phyloP scores from a whole-genome alignment of 2,888 invertebrate genomes.

The Andrena minutula region DNA sequence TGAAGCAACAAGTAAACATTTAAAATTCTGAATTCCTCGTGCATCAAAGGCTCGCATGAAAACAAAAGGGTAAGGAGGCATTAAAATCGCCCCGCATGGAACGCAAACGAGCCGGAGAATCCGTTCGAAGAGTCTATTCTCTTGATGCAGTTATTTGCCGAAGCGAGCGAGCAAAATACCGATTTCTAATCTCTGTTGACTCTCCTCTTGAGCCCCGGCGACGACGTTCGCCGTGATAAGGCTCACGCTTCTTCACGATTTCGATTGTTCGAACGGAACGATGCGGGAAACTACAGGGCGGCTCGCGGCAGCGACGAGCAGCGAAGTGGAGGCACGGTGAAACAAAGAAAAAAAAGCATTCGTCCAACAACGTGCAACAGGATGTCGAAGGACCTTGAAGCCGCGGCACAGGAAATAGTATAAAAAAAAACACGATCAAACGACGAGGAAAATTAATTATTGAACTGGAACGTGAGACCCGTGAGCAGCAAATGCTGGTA shows the following conservation, averaged over 20 bases:
- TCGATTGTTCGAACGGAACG: slow-evolving; percentile 20
- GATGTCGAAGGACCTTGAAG: not conserved
- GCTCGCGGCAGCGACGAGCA: not conserved
- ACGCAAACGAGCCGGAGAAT: too few relatives aligned
- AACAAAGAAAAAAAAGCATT: too few relatives aligned
- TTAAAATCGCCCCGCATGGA: too few relatives aligned
- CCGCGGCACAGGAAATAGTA: not conserved
- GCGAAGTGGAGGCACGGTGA: too few relatives aligned
- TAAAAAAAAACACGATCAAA: not conserved
- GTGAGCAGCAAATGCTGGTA: not conserved
- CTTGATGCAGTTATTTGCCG: slow-evolving; percentile 19
- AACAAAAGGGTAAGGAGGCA: too few relatives aligned
- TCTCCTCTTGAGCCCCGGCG: slow-evolving; percentile 54
- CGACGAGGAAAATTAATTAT: slow-evolving; percentile 2
- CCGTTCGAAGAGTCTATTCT: not conserved
- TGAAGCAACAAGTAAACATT: too few relatives aligned
- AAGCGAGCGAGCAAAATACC: slow-evolving; percentile 52
- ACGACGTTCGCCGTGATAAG: slow-evolving; percentile 42
- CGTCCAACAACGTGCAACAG: not conserved
- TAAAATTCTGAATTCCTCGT: too few relatives aligned
- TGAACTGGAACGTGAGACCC: not conserved
- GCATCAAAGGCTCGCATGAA: too few relatives aligned
- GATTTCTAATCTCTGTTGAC: slow-evolving; percentile 68
- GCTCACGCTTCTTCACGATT: slow-evolving; percentile 22
- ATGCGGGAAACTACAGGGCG: not conserved